Percentiles rank a stretch among this genome's conserved stretches.
Conservation (phyloP, 1,140 invertebrate species). For the Periplaneta americana region DNA sequence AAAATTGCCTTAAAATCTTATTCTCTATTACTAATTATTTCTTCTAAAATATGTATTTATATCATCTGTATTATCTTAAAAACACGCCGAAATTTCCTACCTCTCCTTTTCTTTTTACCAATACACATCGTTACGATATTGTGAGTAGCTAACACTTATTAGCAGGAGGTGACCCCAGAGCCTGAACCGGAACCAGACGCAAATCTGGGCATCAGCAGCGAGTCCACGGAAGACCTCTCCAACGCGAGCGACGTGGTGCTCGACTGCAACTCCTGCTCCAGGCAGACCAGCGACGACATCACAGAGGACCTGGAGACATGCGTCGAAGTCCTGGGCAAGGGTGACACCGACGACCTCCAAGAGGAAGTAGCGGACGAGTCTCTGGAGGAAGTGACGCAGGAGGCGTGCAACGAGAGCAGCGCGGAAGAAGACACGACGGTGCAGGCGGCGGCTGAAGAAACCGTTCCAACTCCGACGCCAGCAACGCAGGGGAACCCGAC, state of each 20-base stretch:
- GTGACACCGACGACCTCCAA: not conserved
- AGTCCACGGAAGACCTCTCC: not conserved
- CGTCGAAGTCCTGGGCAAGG: not conserved
- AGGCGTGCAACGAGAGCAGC: not conserved
- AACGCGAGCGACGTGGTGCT: not conserved
- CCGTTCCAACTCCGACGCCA: not conserved
- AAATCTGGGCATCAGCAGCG: slow-evolving; percentile 30
- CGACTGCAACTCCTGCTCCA: not conserved
- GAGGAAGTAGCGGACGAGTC: not conserved
- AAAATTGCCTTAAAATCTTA: no score
- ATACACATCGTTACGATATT: no score
- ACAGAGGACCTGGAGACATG: not conserved
- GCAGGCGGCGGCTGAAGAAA: not conserved
- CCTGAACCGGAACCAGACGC: slow-evolving; percentile 39
- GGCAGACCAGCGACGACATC: slow-evolving; percentile 1
- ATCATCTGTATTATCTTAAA: no score
- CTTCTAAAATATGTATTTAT: no score
- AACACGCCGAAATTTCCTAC: no score
- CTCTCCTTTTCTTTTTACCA: no score
- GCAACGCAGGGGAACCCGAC: not conserved
- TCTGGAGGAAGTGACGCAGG: not conserved
- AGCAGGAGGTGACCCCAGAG: no score
- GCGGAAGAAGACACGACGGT: not conserved
- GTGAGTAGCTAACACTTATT: no score
- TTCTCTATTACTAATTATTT: no score